Base-by-base conservation (phyloP, 2,113 vertebrate species). In the Megalops atlanticus region DNA sequence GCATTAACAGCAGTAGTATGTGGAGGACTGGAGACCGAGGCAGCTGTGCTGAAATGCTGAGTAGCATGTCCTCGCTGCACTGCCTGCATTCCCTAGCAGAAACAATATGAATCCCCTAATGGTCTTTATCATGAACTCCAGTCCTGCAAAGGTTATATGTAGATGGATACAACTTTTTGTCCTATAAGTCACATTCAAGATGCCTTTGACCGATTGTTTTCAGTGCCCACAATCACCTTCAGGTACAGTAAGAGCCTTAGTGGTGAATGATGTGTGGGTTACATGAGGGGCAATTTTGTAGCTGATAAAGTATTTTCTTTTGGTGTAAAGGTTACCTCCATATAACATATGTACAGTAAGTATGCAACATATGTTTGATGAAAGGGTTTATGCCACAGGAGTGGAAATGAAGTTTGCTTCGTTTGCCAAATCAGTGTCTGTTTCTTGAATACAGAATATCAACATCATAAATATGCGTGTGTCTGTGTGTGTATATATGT, bases 241-340 rank as follows among this genome's bases (percentile, higher is more conserved):
- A 92, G 89, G 80, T n/a, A n/a, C n/a, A n/a, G n/a, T 89, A 92
- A 82, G 90, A 92, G 88, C 84, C 88, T 88, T 90, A 89, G 85
- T 82, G 87, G 82, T 80, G 90, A 89, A 92, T 91, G 92, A 91
- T 91, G 83, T 93, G 91, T 92, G 87, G 92, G 81, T 89, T 91
- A 90, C 86, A 85, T 81, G 85, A 43, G 45, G 86, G 86, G 85
- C 87, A 88, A 91, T 90, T 86, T 81, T 88, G 90, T 87, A 82
- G 85, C 84, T 79, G 85, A 87, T 94, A 92, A 93, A 93, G 92
- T 94, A 94, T 93, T 90, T 92, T 72, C 16, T 87, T 87, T 83
- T 85, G 79, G 87, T 86, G 86, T 92, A 93, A 94, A 94, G 92
- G 92, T 94, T 93, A 94, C 90, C 86, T 86, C 87, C 90, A 92